phyloP scores from a whole-genome alignment of 2,888 invertebrate genomes.

The Torymus auratus region DNA sequence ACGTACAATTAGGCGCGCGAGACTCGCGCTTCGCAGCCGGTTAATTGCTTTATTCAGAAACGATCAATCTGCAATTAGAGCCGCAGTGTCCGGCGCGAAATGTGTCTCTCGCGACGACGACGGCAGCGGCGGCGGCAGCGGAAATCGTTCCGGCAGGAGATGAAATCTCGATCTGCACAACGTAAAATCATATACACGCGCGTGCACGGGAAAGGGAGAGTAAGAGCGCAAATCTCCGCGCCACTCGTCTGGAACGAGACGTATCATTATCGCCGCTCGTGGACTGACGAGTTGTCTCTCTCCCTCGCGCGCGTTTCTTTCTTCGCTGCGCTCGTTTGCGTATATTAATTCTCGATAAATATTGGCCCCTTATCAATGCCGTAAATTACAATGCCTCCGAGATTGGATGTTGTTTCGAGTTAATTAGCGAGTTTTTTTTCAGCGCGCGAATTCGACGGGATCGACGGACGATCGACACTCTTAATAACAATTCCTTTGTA shows the following conservation, averaged over 20 bases:
- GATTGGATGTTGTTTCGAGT: conserved; percentile 13
- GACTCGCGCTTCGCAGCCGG: conserved; percentile 29
- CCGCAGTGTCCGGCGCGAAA: conserved; percentile 65
- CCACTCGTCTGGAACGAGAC: conserved; percentile 59
- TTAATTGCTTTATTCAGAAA: conserved; percentile 63
- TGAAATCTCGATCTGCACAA: conserved; percentile 60
- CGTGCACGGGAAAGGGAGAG: conserved; percentile 48
- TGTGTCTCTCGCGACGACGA: conserved; percentile 53
- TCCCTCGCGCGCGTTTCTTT: background rate
- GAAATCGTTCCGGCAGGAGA: conserved; percentile 55
- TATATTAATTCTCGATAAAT: conserved; percentile 21
- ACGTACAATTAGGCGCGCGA: conserved; percentile 37
- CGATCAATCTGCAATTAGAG: conserved; percentile 73
- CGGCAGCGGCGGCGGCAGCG: conserved; percentile 53
- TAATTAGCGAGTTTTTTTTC: conserved; percentile 22
- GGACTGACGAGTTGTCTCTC: conserved; percentile 21
- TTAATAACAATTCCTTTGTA: no score
- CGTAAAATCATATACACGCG: conserved; percentile 64
- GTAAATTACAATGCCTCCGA: background rate
- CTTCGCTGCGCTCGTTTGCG: background rate
- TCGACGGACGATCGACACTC: no score
- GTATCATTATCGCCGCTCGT: conserved; percentile 60
- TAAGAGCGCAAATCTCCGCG: conserved; percentile 53
- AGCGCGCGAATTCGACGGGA: no score
- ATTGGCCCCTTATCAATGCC: conserved; percentile 27